Evolutionary conservation across 2,888 invertebrate species (phyloP), one percentile per base, ranked within the genome.

Genomic region (Teleogryllus oceanicus): DNA sequence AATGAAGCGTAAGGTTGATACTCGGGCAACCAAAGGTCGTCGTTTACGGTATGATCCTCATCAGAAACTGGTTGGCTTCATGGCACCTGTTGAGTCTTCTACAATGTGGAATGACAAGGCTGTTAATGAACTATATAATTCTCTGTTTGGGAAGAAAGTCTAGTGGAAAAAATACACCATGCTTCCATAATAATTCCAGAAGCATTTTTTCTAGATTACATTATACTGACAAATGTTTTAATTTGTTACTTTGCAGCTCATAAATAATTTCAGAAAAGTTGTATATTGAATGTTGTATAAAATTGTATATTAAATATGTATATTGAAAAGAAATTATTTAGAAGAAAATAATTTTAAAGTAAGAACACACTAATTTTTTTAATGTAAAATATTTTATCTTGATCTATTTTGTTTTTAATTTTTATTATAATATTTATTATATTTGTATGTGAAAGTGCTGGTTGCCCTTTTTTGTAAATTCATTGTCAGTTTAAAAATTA

Each of bases 1-100:
- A 88, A 94, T 96, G 92, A 98, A 98, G 87, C 91, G 94, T 83
- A 96, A 94, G 87, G 93, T 98, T 1, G 98, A 99, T 85, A 96
- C 96, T 0, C 93, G 92, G 86, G 97, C 98, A 0, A 96, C 97
- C 10, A 99, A 99, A 88, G 99, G 98, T 1, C 90, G 98, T 81
- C 95, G 94, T 87, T 91, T 98, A 78, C 91, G 96, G 85, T 97
- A 95, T 87, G 92, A 92, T 81, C 93, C 96, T 1, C 95, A 96
- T 86, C 92, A 93, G 79, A 94, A 96, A 85, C 87, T 98, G 78
- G 92, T 96, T 0, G 97, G 96, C 88, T 97, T 93, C 86, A 95
- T 97, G 96, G 96, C 96, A 2, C 94, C 96, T 0, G 87, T 90
- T 62, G n/a, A 62, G 13, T 92, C 93, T 83, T 88, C 89, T 81